These are phyloP conservation scores for Pelusios castaneus DNA, from an alignment of 2,113 vertebrate species.

Conservation along the genomic window DNA sequence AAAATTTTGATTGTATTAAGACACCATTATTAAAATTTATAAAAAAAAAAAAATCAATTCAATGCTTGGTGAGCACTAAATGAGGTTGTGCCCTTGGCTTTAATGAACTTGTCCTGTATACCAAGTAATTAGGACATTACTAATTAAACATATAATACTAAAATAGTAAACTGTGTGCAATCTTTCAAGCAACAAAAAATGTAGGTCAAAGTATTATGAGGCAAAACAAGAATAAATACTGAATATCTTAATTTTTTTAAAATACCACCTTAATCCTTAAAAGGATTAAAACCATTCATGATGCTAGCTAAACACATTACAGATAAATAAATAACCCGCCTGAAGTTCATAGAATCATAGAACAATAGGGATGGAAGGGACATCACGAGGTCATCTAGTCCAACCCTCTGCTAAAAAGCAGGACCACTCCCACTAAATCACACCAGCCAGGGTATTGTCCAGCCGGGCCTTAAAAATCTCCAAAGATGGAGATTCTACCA, in stretches of 20 bases:
- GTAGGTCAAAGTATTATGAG: fast-evolving
- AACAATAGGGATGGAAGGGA: too few relatives aligned
- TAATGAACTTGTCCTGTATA: neutral
- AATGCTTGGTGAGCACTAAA: conserved; percentile 2
- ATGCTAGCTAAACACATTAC: neutral
- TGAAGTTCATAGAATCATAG: too few relatives aligned
- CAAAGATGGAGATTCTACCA: too few relatives aligned
- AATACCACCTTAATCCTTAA: neutral
- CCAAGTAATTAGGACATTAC: neutral
- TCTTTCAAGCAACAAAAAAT: neutral
- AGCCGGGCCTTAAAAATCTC: too few relatives aligned
- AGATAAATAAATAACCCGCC: neutral
- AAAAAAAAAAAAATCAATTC: conserved; percentile 4
- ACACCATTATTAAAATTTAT: neutral
- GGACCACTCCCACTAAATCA: too few relatives aligned
- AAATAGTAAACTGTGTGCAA: neutral
- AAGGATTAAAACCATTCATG: neutral
- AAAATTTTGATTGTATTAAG: neutral
- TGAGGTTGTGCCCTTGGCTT: conserved; percentile 26
- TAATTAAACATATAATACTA: conserved; percentile 30
- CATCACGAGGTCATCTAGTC: too few relatives aligned
- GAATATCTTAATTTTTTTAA: neutral
- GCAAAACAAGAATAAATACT: neutral
- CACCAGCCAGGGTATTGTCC: too few relatives aligned
- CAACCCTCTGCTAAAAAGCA: too few relatives aligned